Base-by-base conservation (phyloP, 2,888 invertebrate species). In the Sinohyriopsis cumingii region DNA sequence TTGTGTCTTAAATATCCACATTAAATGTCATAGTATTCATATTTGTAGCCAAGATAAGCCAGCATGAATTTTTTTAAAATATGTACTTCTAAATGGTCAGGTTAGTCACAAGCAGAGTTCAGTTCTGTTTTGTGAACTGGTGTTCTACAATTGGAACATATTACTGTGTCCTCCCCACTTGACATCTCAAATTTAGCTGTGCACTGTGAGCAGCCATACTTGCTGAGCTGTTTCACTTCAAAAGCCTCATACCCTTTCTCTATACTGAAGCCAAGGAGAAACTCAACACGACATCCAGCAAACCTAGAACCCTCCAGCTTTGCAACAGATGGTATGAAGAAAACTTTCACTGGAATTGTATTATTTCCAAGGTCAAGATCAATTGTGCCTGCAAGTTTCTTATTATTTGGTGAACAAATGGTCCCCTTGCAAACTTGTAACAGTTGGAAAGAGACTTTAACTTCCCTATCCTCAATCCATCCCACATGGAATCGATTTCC, bases 391-490 rank as follows among this genome's bases (percentile, higher is more conserved):
- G 67, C 59, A 1, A 72, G 33, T 28, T 66, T 72, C 25, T 72
- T 77, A 5, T 71, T 77, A 57, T 78, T 80, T 55, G 80, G 80
- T 20, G 59, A 60, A n/a, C 72, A 72, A 19, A 80, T 73, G 0
- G 78, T 78, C 4, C 80, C 78, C 65, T 74, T 77, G 55, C 77
- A 77, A 1, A 80, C 69, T 9, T n/a, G 6, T 54, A 73, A 57
- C 45, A 28, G 33, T 19, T 54, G 65, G 5, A 56, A 25, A 25
- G 25, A 4, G 55, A 62, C 55, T 19, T 57, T 56, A 7, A 67
- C 65, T 45, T 72, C 65, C 59, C 68, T 57, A 12, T 66, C 66
- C n/a, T 71, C 68, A 15, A 69, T 61, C n/a, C 54, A 63, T 18
- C 72, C 69, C 55, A 75, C 69, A 25, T 25, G 25, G 59, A 72